Evolutionary conservation across 1,140 invertebrate genomes (phyloP).

Genomic region (Leptestheria dahalacensis): DNA sequence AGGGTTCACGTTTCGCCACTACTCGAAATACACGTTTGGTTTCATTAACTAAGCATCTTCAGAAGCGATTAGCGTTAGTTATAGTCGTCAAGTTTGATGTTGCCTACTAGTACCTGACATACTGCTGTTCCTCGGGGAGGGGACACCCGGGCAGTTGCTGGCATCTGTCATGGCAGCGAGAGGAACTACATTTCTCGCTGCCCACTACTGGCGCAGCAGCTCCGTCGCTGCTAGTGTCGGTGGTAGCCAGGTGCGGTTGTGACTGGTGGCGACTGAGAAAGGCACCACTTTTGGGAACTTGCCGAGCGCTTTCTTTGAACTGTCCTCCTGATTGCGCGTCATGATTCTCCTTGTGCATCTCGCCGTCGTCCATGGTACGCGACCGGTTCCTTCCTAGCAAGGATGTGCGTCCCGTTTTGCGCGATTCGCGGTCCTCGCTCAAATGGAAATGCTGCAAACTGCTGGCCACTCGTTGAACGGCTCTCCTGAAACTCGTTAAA

Average conservation of each 20-base stretch:
- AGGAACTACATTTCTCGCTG: background rate
- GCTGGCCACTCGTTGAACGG: conserved; percentile 1
- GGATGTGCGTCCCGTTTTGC: background rate
- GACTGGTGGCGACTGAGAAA: background rate
- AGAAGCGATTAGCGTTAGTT: no score
- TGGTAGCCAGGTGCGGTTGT: background rate
- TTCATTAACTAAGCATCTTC: no score
- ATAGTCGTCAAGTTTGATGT: no score
- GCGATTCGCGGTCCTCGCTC: background rate
- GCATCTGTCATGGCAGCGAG: background rate
- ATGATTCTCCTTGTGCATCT: background rate
- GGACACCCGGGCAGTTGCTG: background rate
- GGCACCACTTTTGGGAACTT: background rate
- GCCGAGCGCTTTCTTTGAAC: background rate
- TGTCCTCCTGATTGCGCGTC: background rate
- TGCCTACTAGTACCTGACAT: background rate
- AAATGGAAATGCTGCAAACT: background rate
- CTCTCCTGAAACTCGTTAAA: background rate
- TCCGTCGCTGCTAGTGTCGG: background rate
- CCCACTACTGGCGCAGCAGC: background rate
- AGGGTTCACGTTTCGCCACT: background rate
- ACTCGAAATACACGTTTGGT: no score
- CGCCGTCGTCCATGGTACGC: background rate
- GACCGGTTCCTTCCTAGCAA: background rate
- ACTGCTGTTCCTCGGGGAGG: background rate